Evolutionary conservation across 2,888 invertebrate genomes (phyloP).

Genomic region (Eledona agricola): DNA sequence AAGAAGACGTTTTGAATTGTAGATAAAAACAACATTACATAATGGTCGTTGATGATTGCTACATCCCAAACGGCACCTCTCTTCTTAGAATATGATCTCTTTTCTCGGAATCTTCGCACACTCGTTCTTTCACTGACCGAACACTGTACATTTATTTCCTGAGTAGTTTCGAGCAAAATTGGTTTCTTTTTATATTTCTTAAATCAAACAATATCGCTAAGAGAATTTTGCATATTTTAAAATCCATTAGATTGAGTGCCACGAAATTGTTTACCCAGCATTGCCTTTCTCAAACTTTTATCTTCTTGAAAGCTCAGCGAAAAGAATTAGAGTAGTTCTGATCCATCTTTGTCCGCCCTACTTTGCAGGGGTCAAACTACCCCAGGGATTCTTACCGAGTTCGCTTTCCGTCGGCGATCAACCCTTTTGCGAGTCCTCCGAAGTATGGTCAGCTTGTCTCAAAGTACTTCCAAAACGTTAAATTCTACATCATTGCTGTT

Average conservation of each 20-base stretch:
- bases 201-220: conserved; percentile 17
- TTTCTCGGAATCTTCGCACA: too few species aligned
- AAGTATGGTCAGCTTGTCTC: conserved; percentile 29
- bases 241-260: conserved; percentile 35
- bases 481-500: conserved; percentile 39
- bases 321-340: conserved; percentile 44
- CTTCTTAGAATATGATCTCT: too few species aligned
- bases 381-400: conserved; percentile 38
- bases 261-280: conserved; percentile 31
- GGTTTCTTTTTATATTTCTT: conserved; percentile 5
- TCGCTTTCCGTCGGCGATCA: conserved; percentile 36
- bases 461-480: conserved; percentile 32
- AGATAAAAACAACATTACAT: too few species aligned
- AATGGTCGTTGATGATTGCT: too few species aligned
- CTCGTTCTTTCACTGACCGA: too few species aligned
- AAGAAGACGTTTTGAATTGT: too few species aligned
- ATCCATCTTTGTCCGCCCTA: conserved; percentile 44
- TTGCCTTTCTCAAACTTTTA: conserved; percentile 35
- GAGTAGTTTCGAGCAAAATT: conserved; percentile 5
- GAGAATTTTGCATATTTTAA: conserved; percentile 29
- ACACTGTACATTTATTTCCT: too few species aligned
- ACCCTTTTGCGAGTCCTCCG: conserved; percentile 38
- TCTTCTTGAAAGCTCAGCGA: conserved; percentile 40
- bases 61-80: too few species aligned
- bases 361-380: conserved; percentile 41